Evolutionary conservation across 2,113 vertebrate species (phyloP).

Genomic region (Saguinus midas): DNA sequence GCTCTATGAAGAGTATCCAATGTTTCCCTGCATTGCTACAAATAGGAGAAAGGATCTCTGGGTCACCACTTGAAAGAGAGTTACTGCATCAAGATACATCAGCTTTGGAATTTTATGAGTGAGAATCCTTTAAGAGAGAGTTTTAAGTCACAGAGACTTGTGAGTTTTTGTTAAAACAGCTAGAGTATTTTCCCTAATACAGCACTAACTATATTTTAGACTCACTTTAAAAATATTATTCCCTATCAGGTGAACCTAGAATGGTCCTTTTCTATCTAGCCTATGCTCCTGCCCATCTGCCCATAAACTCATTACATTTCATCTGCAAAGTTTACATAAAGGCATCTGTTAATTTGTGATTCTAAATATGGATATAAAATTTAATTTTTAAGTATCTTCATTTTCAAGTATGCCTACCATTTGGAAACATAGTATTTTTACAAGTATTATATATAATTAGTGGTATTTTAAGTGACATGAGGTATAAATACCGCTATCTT

Average conservation of each 20-base stretch:
- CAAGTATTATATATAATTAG: conserved; percentile 36
- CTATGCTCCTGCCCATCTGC: rapidly evolving
- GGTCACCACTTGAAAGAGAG: not conserved
- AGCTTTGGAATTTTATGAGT: not conserved
- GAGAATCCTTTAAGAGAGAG: not conserved
- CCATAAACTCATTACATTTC: not conserved
- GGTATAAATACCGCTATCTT: conserved; percentile 3
- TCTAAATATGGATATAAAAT: not conserved
- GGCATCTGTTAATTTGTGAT: not conserved
- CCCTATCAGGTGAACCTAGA: not conserved
- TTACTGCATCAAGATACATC: not conserved
- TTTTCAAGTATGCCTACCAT: not conserved
- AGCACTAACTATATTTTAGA: not conserved
- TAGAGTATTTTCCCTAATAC: not conserved
- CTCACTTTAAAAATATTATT: not conserved
- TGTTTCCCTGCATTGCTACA: not conserved
- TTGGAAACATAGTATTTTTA: conserved; percentile 17
- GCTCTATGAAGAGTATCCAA: not conserved
- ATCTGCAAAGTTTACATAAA: not conserved
- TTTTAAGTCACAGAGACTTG: not conserved
- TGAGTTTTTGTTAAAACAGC: not conserved
- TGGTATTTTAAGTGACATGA: not conserved
- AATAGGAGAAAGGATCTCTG: not conserved
- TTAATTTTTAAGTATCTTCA: not conserved
- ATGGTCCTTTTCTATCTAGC: not conserved